Conservation (phyloP, 2,888 invertebrate species). For the Drosophila picticornis region DNA sequence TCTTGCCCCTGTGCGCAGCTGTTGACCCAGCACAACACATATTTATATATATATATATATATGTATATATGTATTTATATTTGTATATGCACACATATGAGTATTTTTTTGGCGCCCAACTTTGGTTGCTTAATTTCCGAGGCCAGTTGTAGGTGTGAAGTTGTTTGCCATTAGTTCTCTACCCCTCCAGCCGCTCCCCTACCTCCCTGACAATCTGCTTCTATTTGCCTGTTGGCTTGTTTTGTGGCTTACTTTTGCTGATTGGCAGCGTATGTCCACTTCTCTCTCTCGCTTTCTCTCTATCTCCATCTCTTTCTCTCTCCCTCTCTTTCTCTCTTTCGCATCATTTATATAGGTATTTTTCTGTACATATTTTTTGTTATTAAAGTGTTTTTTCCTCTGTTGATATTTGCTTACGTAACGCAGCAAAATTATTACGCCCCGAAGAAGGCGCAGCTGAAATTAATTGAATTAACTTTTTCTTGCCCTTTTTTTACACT, state of each 20-base stretch:
- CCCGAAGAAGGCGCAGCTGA: conserved; percentile 15
- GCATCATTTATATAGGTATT: conserved; percentile 12
- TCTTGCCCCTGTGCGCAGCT: conserved; percentile 46
- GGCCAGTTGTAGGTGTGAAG: conserved; percentile 51
- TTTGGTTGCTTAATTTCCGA: conserved; percentile 62
- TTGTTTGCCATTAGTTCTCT: conserved; percentile 27
- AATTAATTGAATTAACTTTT: conserved; percentile 68
- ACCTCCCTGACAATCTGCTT: neutral
- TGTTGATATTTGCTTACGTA: conserved; percentile 67
- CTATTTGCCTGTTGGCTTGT: conserved; percentile 53
- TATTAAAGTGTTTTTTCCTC: neutral
- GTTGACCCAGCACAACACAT: conserved; percentile 22
- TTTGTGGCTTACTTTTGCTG: conserved; percentile 70
- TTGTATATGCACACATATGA: conserved; percentile 17
- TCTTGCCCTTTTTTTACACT: neutral
- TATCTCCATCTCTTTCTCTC: neutral
- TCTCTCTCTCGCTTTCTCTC: conserved; percentile 10
- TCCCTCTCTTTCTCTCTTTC: neutral
- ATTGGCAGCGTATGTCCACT: conserved; percentile 67
- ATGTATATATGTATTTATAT: conserved; percentile 6
- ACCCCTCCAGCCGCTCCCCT: neutral
- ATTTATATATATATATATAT: conserved; percentile 2
- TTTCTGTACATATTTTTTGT: conserved; percentile 32
- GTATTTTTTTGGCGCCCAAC: conserved; percentile 23
- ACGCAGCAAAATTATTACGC: conserved; percentile 48